A percentile compares a stretch with the other conserved stretches of the same genome.
Evolutionary conservation across 2,113 vertebrate genomes (phyloP).

Genomic region (Pleuronectes platessa): DNA sequence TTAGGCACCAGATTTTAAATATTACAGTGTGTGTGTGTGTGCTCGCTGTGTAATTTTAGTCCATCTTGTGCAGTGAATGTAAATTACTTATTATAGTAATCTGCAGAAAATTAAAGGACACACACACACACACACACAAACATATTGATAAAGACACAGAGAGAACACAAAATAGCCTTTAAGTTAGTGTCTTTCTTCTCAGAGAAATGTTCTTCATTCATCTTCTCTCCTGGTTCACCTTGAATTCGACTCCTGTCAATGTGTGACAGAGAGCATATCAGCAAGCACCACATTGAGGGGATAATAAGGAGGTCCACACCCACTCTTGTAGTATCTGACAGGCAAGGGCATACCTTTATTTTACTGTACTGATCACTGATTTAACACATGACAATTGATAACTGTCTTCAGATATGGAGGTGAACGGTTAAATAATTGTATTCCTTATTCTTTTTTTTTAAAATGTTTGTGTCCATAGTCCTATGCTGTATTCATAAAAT

Average conservation of each 20-base stretch:
- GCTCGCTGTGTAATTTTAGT: too few relatives aligned
- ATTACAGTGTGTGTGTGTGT: too few relatives aligned
- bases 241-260: constrained; percentile 44
- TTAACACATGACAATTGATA: not conserved
- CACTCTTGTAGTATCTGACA: constrained; percentile 5
- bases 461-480: not conserved
- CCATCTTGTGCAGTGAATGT: too few relatives aligned
- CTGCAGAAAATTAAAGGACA: too few relatives aligned
- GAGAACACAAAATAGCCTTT: too few relatives aligned
- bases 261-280: constrained; percentile 27
- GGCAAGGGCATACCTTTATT: not conserved
- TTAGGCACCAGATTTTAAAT: too few relatives aligned
- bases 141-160: too few relatives aligned
- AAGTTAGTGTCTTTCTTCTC: not conserved
- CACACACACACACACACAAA: too few relatives aligned
- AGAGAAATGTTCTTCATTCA: not conserved
- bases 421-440: not conserved
- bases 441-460: not conserved
- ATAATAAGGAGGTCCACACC: constrained; percentile 18
- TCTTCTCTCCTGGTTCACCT: constrained; percentile 42
- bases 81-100: too few relatives aligned
- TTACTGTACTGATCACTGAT: not conserved
- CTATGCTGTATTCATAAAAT: not conserved
- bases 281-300: constrained; percentile 40
- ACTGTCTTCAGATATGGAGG: not conserved